Conservation (phyloP, 1,140 invertebrate species). For the Diorhabda carinulata region DNA sequence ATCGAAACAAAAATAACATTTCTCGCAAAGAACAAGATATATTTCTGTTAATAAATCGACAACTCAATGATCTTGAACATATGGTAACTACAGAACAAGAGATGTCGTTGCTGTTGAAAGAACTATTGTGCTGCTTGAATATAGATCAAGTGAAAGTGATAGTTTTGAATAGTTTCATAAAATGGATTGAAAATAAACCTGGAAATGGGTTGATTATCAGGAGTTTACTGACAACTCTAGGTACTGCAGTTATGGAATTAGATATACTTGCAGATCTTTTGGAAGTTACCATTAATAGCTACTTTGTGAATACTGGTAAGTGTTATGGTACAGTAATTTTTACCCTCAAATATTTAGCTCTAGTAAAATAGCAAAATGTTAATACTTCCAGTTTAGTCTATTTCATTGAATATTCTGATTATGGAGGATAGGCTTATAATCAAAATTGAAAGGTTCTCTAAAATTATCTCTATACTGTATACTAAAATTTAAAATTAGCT, state of each 20-base stretch:
- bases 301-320: conserved; percentile 43
- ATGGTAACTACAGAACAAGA: conserved; percentile 36
- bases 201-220: conserved; percentile 35
- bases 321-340: neutral
- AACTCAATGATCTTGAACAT: conserved; percentile 39
- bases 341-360: no score
- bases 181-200: conserved; percentile 39
- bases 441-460: no score
- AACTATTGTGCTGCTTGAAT: conserved; percentile 37
- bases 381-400: no score
- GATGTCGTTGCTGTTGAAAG: conserved; percentile 35
- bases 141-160: conserved; percentile 31
- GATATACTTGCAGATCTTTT: conserved; percentile 35
- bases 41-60: conserved; percentile 20
- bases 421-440: no score
- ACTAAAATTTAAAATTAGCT: no score
- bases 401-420: no score
- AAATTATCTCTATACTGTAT: no score
- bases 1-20: conserved; percentile 35
- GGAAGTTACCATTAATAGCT: conserved; percentile 37
- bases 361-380: no score
- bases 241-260: conserved; percentile 32
- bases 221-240: conserved; percentile 34
- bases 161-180: conserved; percentile 34
- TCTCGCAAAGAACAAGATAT: conserved; percentile 33